Base-by-base conservation (phyloP, 2,888 invertebrate species). In the Chloroclysta siterata region DNA sequence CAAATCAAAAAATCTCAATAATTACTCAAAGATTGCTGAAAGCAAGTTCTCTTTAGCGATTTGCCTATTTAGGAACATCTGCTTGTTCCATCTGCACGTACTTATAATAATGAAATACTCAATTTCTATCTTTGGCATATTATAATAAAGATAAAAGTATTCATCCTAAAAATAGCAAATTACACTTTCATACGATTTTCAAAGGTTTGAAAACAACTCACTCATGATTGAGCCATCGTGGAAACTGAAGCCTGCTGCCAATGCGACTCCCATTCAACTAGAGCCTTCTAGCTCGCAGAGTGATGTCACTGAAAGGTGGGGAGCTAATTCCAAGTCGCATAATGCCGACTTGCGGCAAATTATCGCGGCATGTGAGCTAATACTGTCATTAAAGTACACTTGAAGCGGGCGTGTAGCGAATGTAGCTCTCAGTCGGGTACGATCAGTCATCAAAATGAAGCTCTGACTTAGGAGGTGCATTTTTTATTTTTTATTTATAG, bases 301-400 rank as follows among this genome's bases (percentile, higher is more conserved):
- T 50, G 51, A 29, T 36, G 33, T 51, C 33, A 51, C 51, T 54
- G 29, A 44, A 54, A 54, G 53, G 29, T 33, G 33, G 29, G 22
- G 29, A 33, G 47, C 55, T 39, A 47, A 39, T 51, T 33, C 51
- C 47, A 39, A 41, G 29, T 42, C 44, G 28, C 46, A 44, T 36
- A 15, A 54, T 51, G 42, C 39, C 57, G 52, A 57, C 47, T 63
- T 44, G 53, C 29, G 29, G 47, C 50, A 58, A 58, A 58, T 58
- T 63, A 58, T 53, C 53, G 22, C 58, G 59, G 17, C 59, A 36
- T 51, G 42, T 46, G 17, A 42, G 15, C 15, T 44, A 39, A 39
- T 42, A 15, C 1, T 15, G 15, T 2, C 6, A 15, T 11, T 8
- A 36, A 11, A 39, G 11, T 4, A 39, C 11, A 11, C 36, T 39